These are phyloP conservation scores for Tokudaia tokunoshimensis DNA, from an alignment of 2,797 vertebrate species.

Conservation along the genomic window DNA sequence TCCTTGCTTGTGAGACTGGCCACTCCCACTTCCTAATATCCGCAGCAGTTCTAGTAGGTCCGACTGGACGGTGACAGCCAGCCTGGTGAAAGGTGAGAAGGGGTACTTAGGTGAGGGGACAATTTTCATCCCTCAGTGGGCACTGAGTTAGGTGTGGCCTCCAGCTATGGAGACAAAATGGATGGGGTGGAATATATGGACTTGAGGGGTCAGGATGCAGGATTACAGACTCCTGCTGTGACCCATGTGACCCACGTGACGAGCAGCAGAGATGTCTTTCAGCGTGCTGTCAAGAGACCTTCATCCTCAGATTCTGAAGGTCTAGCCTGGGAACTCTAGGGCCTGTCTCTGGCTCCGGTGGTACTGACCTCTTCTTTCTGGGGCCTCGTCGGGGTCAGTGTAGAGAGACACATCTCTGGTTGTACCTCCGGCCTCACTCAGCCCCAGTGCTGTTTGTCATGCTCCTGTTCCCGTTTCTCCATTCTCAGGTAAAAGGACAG, in stretches of 20 bases:
- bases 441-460: too few relatives aligned
- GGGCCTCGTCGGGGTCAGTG: not conserved
- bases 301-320: not conserved
- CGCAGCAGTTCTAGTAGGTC: fast-evolving
- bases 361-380: not conserved
- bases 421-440: not conserved
- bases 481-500: not conserved
- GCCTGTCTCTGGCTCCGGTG: not conserved
- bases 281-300: too few relatives aligned
- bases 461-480: not conserved
- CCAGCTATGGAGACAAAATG: not conserved
- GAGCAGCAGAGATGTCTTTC: too few relatives aligned
- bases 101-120: not conserved
- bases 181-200: not conserved
- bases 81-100: not conserved
- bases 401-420: not conserved
- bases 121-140: not conserved
- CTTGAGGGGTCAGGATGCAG: not conserved
- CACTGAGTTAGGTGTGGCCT: too few relatives aligned
- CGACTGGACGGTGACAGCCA: not conserved
- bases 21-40: not conserved
- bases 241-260: fast-evolving
- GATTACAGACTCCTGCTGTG: not conserved
- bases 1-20: not conserved
- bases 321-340: not conserved